phyloP scores from a whole-genome alignment of 2,888 invertebrate genomes.

The Malthinus flaveolus region DNA sequence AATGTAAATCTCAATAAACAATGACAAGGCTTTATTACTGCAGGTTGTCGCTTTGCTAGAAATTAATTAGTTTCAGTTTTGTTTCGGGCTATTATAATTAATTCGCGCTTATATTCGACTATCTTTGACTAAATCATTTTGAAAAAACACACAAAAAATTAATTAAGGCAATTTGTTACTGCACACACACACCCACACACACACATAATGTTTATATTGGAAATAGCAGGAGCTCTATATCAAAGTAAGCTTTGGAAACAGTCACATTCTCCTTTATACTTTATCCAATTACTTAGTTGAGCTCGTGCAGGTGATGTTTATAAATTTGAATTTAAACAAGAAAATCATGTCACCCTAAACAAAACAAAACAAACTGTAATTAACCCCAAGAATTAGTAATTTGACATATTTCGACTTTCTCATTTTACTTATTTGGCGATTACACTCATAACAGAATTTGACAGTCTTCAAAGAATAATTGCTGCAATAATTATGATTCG shows the following conservation, averaged over 20 bases:
- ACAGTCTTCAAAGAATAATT: too few relatives aligned
- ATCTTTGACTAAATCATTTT: not conserved
- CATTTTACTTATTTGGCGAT: too few relatives aligned
- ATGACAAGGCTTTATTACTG: constrained; percentile 1
- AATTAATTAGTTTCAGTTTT: constrained; percentile 1
- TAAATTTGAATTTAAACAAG: constrained; percentile 21
- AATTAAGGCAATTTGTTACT: constrained; percentile 3
- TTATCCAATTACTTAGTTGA: constrained; percentile 21
- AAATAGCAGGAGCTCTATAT: constrained; percentile 10
- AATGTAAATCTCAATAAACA: too few relatives aligned
- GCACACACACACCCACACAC: too few relatives aligned
- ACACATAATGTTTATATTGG: not conserved
- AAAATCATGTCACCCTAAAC: too few relatives aligned
- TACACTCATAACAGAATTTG: too few relatives aligned
- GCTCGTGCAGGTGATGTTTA: constrained; percentile 21
- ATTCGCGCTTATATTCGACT: not conserved
- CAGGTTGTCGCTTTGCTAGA: not conserved
- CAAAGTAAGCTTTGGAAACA: constrained; percentile 21
- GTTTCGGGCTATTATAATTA: constrained; percentile 4
- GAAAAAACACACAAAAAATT: not conserved
- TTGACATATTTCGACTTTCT: too few relatives aligned
- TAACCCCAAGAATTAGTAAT: too few relatives aligned
- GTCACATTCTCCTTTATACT: constrained; percentile 21
- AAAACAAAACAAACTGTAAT: too few relatives aligned
- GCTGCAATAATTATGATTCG: too few relatives aligned